These are phyloP conservation scores for Cirrhinus mrigala DNA, from an alignment of 2,797 vertebrate species.

Conservation along the genomic window DNA sequence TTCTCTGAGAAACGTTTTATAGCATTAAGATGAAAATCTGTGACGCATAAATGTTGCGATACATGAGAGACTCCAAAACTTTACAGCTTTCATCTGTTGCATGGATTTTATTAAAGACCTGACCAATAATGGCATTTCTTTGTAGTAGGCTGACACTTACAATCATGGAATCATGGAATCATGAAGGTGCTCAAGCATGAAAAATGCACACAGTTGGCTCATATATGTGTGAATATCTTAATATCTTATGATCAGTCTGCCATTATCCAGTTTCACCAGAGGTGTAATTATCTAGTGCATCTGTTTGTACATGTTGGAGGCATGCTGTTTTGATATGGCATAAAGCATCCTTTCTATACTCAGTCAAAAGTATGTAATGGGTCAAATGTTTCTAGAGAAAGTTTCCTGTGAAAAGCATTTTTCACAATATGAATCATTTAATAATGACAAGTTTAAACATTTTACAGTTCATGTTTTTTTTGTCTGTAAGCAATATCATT, in stretches of 20 bases:
- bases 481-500: no score
- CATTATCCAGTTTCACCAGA: not conserved
- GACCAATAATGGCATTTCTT: not conserved
- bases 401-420: not conserved
- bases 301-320: not conserved
- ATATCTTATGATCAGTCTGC: not conserved
- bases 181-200: not conserved
- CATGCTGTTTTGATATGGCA: not conserved
- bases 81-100: not conserved
- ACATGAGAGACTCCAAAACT: not conserved
- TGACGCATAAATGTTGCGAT: not conserved
- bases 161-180: not conserved
- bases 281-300: not conserved
- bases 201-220: not conserved
- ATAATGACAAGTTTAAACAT: not conserved
- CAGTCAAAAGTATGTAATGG: not conserved
- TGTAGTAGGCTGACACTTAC: not conserved
- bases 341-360: not conserved
- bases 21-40: not conserved
- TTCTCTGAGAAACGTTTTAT: not conserved
- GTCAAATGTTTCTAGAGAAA: not conserved
- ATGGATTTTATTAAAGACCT: not conserved
- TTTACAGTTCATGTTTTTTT: not conserved
- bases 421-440: not conserved
- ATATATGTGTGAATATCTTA: not conserved